Evolutionary conservation across 1,140 invertebrate species (phyloP).

Genomic region (Apis laboriosa): DNA sequence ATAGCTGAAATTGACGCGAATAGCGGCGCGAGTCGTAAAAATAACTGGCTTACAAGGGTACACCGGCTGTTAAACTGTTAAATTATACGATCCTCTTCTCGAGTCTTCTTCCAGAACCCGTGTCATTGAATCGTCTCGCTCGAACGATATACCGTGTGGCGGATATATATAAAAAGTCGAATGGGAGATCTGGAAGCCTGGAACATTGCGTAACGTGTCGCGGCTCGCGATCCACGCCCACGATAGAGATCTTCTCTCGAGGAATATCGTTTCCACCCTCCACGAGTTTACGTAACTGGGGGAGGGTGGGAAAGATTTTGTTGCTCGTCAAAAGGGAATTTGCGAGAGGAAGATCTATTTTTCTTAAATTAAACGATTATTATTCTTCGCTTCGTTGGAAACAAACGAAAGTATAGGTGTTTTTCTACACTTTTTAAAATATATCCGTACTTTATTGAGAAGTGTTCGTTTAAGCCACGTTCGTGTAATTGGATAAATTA

Average conservation of each 20-base stretch:
- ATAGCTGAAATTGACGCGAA: background rate
- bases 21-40: slow-evolving; percentile 7
- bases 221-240: background rate
- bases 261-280: background rate
- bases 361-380: no score
- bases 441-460: no score
- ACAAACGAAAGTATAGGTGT: no score
- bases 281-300: slow-evolving; percentile 5
- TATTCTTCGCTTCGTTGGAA: no score
- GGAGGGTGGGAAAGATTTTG: background rate
- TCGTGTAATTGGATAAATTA: no score
- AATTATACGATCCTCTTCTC: background rate
- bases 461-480: no score
- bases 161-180: slow-evolving; percentile 13
- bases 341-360: background rate
- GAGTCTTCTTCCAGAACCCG: background rate
- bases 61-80: background rate
- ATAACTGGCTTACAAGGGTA: slow-evolving; percentile 8
- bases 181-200: background rate
- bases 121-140: background rate
- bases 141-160: background rate
- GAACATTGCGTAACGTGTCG: slow-evolving; percentile 9
- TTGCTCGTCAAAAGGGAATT: no score
- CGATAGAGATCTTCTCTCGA: background rate
- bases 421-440: no score